Percentiles rank a stretch among this genome's conserved stretches.
These are phyloP conservation scores for Drosophila anceps DNA, from an alignment of 2,888 invertebrate species.

Conservation along the genomic window DNA sequence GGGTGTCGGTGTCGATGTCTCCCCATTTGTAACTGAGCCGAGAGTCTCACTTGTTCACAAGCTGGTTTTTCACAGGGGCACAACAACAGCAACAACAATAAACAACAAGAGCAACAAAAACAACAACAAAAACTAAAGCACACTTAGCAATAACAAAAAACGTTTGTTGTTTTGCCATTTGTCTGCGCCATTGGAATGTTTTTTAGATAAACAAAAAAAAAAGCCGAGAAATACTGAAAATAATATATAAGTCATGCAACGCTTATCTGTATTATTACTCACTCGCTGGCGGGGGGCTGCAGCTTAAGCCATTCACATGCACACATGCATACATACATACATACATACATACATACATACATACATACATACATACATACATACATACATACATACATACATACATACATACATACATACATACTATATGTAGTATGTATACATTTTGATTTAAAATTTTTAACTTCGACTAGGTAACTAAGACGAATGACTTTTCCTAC, in stretches of 20 bases:
- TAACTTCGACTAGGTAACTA: constrained; percentile 34
- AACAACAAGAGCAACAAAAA: constrained; percentile 16
- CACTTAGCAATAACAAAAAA: constrained; percentile 51
- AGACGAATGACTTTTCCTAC: constrained; percentile 46
- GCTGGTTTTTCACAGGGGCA: constrained; percentile 65
- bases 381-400: background rate
- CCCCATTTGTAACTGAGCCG: constrained; percentile 67
- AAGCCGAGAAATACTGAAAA: constrained; percentile 5
- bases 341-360: background rate
- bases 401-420: background rate
- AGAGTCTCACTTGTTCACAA: constrained; percentile 60
- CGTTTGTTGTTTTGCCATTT: constrained; percentile 68
- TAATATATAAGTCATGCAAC: constrained; percentile 29
- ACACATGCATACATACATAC: background rate
- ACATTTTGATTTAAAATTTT: constrained; percentile 42
- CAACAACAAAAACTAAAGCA: constrained; percentile 11
- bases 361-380: background rate
- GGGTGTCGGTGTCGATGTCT: constrained; percentile 74
- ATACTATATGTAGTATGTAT: constrained; percentile 2
- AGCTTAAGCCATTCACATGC: constrained; percentile 31
- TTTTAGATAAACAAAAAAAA: constrained; percentile 64
- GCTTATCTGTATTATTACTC: constrained; percentile 63
- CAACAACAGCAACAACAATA: constrained; percentile 23
- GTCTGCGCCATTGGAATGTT: constrained; percentile 62
- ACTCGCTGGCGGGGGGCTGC: constrained; percentile 22